A percentile compares a stretch with the other conserved stretches of the same genome.
These are phyloP conservation scores for Amia ocellicauda DNA, from an alignment of 2,113 vertebrate species.

Conservation along the genomic window DNA sequence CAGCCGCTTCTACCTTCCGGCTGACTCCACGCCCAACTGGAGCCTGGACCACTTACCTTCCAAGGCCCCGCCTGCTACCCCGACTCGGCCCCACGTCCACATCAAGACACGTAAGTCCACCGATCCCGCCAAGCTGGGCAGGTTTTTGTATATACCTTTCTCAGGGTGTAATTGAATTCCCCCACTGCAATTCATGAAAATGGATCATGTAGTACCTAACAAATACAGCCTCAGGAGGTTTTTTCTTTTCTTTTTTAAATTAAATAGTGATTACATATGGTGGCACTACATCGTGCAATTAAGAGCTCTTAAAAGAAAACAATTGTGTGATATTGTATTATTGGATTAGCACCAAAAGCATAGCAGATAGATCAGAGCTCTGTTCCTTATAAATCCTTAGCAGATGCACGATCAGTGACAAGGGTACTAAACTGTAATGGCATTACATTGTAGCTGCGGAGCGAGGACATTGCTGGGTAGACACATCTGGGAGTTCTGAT, in stretches of 20 bases:
- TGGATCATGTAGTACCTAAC: background rate
- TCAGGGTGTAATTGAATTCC: too few species aligned
- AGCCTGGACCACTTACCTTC: conserved; percentile 56
- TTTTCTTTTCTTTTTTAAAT: too few species aligned
- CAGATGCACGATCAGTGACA: background rate
- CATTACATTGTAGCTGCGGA: background rate
- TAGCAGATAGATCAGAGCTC: background rate
- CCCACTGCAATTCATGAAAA: too few species aligned
- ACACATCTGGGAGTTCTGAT: background rate
- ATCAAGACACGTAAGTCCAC: conserved; percentile 67
- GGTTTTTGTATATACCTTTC: too few species aligned
- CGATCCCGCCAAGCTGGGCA: background rate
- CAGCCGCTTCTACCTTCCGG: conserved; percentile 62
- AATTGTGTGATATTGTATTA: background rate
- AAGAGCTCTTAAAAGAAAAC: background rate
- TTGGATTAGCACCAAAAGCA: background rate
- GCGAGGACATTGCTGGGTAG: background rate
- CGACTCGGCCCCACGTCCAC: conserved; percentile 49
- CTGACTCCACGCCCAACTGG: conserved; percentile 65
- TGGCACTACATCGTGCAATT: background rate
- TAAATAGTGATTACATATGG: too few species aligned
- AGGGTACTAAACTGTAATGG: background rate
- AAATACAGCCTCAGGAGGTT: background rate
- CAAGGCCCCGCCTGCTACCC: conserved; percentile 44
- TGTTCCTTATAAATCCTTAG: background rate